These are phyloP conservation scores for Symphodus melops DNA, from an alignment of 2,113 vertebrate genomes.

Conservation along the genomic window DNA sequence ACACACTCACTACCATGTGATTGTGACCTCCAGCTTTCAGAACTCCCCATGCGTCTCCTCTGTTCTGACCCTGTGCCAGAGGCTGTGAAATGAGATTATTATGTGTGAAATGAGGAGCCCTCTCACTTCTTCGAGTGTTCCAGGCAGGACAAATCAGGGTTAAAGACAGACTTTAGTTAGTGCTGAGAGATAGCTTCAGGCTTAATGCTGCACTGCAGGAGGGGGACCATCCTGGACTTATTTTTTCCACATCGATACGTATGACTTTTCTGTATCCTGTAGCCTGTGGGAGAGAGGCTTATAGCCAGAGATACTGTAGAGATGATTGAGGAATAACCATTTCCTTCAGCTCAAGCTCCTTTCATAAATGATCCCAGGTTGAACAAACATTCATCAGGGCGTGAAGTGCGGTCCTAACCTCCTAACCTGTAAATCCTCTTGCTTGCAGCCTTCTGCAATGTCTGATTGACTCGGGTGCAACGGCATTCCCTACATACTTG, in stretches of 20 bases:
- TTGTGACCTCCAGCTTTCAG: slow-evolving; percentile 43
- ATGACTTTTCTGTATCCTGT: slow-evolving; percentile 29
- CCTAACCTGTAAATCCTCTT: slow-evolving; percentile 40
- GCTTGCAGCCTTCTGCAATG: slow-evolving; percentile 30
- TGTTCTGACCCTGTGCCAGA: slow-evolving; percentile 59
- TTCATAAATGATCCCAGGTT: slow-evolving; percentile 62
- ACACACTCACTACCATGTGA: slow-evolving; percentile 44
- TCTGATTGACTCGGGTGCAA: slow-evolving; percentile 36
- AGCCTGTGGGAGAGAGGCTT: slow-evolving; percentile 9
- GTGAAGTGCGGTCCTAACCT: slow-evolving; percentile 51
- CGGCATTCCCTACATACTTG: slow-evolving; percentile 73
- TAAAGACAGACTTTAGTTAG: slow-evolving; percentile 48
- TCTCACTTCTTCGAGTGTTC: slow-evolving; percentile 43
- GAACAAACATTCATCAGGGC: slow-evolving; percentile 62
- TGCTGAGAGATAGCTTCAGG: slow-evolving; percentile 49
- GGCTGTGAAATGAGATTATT: slow-evolving; percentile 75
- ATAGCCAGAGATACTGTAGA: slow-evolving; percentile 36
- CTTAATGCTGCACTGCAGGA: slow-evolving; percentile 13
- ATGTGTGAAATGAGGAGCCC: slow-evolving; percentile 72
- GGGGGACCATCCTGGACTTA: neutral
- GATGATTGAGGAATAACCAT: slow-evolving; percentile 4
- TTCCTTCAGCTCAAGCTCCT: slow-evolving; percentile 15
- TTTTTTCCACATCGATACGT: slow-evolving; percentile 39
- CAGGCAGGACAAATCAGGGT: slow-evolving; percentile 60
- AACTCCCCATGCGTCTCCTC: slow-evolving; percentile 38